Percentiles rank a stretch among this genome's conserved stretches.
phyloP scores from a whole-genome alignment of 2,113 vertebrate species.

The Anoplopoma fimbria region DNA sequence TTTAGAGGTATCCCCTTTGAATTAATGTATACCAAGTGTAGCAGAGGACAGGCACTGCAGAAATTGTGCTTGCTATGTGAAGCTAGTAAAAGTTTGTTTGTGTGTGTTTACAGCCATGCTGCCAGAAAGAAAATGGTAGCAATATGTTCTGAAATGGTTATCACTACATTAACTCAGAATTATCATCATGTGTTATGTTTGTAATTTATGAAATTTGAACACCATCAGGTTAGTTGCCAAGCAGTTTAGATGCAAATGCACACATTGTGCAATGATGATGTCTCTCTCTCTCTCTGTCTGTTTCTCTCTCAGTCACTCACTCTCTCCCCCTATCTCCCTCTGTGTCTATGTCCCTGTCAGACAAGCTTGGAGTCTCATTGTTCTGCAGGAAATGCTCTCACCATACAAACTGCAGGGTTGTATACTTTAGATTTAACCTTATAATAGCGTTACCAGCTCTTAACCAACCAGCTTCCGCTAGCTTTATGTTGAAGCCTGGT shows the following conservation, averaged over 20 bases:
- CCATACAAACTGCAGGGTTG: slow-evolving; percentile 67
- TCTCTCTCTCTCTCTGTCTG: slow-evolving; percentile 6
- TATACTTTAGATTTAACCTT: slow-evolving; percentile 79
- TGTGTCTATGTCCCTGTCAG: slow-evolving; percentile 58
- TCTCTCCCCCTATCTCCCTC: slow-evolving; percentile 33
- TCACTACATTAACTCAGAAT: slow-evolving; percentile 8
- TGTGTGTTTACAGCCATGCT: background rate
- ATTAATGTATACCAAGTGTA: background rate
- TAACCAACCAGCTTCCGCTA: slow-evolving; percentile 69
- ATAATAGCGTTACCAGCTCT: slow-evolving; percentile 68
- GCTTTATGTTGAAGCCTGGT: slow-evolving; percentile 60
- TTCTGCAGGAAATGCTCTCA: slow-evolving; percentile 78
- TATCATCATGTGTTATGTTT: slow-evolving; percentile 18
- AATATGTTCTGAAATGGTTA: slow-evolving; percentile 23
- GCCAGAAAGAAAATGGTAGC: background rate
- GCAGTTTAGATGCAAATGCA: slow-evolving; percentile 7
- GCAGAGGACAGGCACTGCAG: background rate
- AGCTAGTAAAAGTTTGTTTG: background rate
- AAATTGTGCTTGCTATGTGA: background rate
- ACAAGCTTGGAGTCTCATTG: slow-evolving; percentile 74
- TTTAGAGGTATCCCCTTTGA: background rate
- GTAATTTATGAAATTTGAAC: slow-evolving; percentile 12
- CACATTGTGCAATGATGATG: slow-evolving; percentile 15
- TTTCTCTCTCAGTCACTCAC: slow-evolving; percentile 5
- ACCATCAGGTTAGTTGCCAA: slow-evolving; percentile 16